These are phyloP conservation scores for Xiphophorus hellerii DNA, from an alignment of 2,113 vertebrate species.

Conservation along the genomic window DNA sequence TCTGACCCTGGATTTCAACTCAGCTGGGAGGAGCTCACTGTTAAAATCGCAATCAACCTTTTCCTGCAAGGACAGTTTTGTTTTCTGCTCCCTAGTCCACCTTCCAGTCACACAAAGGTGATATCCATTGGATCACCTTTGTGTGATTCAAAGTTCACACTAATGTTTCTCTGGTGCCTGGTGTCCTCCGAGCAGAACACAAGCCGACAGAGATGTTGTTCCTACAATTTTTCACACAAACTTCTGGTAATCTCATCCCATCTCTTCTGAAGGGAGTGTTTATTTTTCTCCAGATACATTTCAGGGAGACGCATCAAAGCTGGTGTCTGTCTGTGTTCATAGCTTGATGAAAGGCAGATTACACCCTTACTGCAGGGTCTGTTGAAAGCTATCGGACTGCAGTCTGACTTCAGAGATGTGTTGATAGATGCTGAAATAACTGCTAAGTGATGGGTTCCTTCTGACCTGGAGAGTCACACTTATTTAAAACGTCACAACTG, in stretches of 20 bases:
- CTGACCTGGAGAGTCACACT: constrained; percentile 21
- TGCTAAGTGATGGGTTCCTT: not conserved
- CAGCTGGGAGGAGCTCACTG: not conserved
- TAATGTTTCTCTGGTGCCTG: constrained; percentile 6
- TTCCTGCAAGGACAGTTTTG: constrained; percentile 6
- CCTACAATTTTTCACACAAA: constrained; percentile 40
- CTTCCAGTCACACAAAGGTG: not conserved
- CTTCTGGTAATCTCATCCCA: constrained; percentile 27
- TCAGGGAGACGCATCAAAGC: constrained; percentile 64
- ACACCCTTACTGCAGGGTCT: constrained; percentile 22
- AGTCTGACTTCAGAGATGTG: constrained; percentile 16
- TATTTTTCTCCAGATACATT: constrained; percentile 64
- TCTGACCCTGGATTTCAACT: constrained; percentile 1
- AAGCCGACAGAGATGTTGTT: constrained; percentile 15
- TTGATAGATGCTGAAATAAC: constrained; percentile 23
- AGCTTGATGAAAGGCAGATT: constrained; percentile 39
- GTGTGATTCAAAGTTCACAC: not conserved
- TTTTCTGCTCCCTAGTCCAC: constrained; percentile 25
- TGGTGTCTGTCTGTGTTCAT: constrained; percentile 18
- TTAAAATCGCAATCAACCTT: not conserved
- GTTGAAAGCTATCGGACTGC: constrained; percentile 26
- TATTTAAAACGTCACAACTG: not conserved
- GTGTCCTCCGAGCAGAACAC: not conserved
- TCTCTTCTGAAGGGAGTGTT: constrained; percentile 45
- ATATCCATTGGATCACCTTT: not conserved